Conservation (phyloP, 1,140 invertebrate genomes). For the Mya arenaria region DNA sequence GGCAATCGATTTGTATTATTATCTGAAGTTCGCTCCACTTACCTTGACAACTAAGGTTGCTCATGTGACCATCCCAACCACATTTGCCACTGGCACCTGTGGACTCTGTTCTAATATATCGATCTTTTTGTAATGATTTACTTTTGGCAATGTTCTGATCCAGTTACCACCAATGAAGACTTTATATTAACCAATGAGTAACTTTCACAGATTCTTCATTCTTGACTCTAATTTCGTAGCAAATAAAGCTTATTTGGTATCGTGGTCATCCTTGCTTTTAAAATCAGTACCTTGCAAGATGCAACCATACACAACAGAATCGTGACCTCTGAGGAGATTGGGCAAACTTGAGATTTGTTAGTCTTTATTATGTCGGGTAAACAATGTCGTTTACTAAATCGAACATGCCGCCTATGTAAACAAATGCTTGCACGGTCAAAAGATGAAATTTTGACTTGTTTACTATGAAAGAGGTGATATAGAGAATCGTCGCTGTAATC, state of each 20-base stretch:
- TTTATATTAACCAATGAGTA: not conserved
- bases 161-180: constrained; percentile 30
- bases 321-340: not conserved
- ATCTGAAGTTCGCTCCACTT: not conserved
- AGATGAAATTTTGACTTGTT: constrained; percentile 10
- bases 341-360: not conserved
- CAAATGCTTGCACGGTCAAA: constrained; percentile 1
- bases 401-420: constrained; percentile 24
- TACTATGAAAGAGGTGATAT: constrained; percentile 25
- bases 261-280: constrained; percentile 32
- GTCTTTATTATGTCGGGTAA: constrained; percentile 15
- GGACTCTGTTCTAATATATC: not conserved
- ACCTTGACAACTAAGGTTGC: not conserved
- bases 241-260: constrained; percentile 48
- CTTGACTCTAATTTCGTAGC: constrained; percentile 16
- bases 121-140: not conserved
- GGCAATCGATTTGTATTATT: constrained; percentile 1
- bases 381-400: constrained; percentile 4
- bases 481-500: not conserved
- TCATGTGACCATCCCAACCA: constrained; percentile 17
- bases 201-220: constrained; percentile 5
- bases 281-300: constrained; percentile 13
- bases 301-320: constrained; percentile 26
- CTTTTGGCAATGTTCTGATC: not conserved
- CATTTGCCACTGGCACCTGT: constrained; percentile 5